Evolutionary conservation across 1,140 invertebrate genomes (phyloP).

Genomic region (Atta colombica): DNA sequence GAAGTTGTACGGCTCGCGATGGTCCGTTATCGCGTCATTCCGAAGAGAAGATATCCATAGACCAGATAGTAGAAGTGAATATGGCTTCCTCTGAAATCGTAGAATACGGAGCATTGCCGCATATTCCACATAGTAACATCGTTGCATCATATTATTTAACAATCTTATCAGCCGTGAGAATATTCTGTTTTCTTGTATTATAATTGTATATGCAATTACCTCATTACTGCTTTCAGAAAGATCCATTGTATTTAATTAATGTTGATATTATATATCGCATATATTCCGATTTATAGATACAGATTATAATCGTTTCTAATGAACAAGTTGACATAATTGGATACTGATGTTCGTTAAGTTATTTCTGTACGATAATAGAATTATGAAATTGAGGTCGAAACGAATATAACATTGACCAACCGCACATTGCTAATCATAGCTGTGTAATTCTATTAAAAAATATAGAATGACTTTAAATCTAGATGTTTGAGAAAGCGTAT

Average conservation of each 20-base stretch:
- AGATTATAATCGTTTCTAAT: background rate
- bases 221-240: conserved; percentile 3
- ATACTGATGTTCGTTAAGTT: conserved; percentile 16
- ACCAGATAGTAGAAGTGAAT: conserved; percentile 49
- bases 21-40: conserved; percentile 64
- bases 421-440: background rate
- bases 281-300: background rate
- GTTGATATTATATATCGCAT: conserved; percentile 2
- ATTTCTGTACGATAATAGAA: background rate
- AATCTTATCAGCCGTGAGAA: conserved; percentile 2
- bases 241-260: background rate
- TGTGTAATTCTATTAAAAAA: background rate
- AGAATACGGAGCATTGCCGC: background rate
- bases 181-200: background rate
- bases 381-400: conserved; percentile 12
- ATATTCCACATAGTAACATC: background rate
- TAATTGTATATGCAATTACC: conserved; percentile 10
- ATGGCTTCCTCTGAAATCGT: conserved; percentile 46
- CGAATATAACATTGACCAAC: background rate
- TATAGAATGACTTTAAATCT: conserved; percentile 22
- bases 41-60: conserved; percentile 58
- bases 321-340: conserved; percentile 28
- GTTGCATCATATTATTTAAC: conserved; percentile 15
- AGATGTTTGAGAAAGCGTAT: conserved; percentile 9
- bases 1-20: conserved; percentile 27